Base-by-base conservation (phyloP, 35 echinoderm and acorn worm species). In the Apostichopus japonicus region DNA sequence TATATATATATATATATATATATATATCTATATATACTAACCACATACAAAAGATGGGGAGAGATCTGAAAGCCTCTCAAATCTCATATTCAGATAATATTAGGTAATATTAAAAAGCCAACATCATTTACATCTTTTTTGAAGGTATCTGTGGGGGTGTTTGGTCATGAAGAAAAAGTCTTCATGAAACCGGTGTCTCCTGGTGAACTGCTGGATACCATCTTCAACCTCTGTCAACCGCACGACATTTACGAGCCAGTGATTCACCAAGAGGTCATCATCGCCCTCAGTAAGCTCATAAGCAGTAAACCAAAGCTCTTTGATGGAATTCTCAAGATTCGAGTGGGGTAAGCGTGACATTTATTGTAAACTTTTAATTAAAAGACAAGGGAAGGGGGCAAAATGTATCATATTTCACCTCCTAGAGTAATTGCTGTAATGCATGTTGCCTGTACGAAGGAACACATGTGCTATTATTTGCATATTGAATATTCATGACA, bases 251-350 rank as follows among this genome's bases (percentile, higher is more conserved):
- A 91, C 51, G 93, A 98, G 82, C 90, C 94, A 0, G 97, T 98
- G 24, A 90, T 98, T 56, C 97, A 98, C 56, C 97, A 98, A 51
- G 97, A 98, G 79, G 92, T 98, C 53, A 93, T 98, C 57, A 96
- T 96, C 23, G 80, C 87, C 44, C 72, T 98, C 54, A 95, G 92
- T 53, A 98, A 98, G 80, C 79, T 98, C 51, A 94, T 96, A 14
- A 24, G 65, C 4, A 94, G 77, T 56, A 86, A 90, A 21, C 93
- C 91, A 5, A 16, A 93, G 6, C 97, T 98, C n/a, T 98, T 98
- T 89, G 79, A 88, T 54, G 93, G 93, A 6, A 96, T 98, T 67
- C 88, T 98, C 72, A 98, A 96, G 91, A 94, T 98, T 7, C 90
- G 97, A 56, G 92, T 96, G 65, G 97, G 97, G 97, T 98, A 86